These are phyloP conservation scores for Hyphantria cunea DNA, from an alignment of 1,140 invertebrate genomes.

Conservation along the genomic window DNA sequence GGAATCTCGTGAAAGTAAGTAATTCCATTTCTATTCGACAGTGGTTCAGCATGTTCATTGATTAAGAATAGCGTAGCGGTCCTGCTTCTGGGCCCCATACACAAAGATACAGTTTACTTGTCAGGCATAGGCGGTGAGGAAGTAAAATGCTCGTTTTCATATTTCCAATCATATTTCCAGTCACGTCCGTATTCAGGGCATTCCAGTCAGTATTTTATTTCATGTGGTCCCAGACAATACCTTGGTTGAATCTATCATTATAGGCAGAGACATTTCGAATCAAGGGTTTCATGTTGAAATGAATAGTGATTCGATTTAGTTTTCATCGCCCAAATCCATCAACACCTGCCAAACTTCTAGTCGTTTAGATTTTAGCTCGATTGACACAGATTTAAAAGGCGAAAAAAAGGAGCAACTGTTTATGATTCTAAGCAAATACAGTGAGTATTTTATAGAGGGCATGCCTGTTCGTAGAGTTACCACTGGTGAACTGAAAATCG, in stretches of 20 bases:
- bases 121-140: conserved; percentile 25
- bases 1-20: conserved; percentile 30
- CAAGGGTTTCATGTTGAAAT: conserved; percentile 31
- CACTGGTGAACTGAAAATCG: conserved; percentile 30
- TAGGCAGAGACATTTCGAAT: conserved; percentile 40
- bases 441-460: conserved; percentile 28
- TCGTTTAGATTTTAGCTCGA: not conserved
- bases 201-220: conserved; percentile 9
- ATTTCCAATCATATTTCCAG: conserved; percentile 27
- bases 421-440: conserved; percentile 30
- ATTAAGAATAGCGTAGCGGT: conserved; percentile 28
- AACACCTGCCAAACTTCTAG: conserved; percentile 21
- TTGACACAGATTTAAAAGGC: conserved; percentile 37
- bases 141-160: conserved; percentile 10
- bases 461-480: conserved; percentile 22
- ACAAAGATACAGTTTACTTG: conserved; percentile 34
- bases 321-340: conserved; percentile 26
- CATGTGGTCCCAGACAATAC: conserved; percentile 27
- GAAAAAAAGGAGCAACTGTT: conserved; percentile 23
- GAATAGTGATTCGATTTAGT: conserved; percentile 31
- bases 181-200: conserved; percentile 12
- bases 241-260: conserved; percentile 37
- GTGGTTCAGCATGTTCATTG: conserved; percentile 39
- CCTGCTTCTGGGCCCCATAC: conserved; percentile 33
- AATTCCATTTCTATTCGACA: conserved; percentile 40